phyloP scores from a whole-genome alignment of 30 jellyfish, hydroid and myxozoan species.

The Clytia hemisphaerica region DNA sequence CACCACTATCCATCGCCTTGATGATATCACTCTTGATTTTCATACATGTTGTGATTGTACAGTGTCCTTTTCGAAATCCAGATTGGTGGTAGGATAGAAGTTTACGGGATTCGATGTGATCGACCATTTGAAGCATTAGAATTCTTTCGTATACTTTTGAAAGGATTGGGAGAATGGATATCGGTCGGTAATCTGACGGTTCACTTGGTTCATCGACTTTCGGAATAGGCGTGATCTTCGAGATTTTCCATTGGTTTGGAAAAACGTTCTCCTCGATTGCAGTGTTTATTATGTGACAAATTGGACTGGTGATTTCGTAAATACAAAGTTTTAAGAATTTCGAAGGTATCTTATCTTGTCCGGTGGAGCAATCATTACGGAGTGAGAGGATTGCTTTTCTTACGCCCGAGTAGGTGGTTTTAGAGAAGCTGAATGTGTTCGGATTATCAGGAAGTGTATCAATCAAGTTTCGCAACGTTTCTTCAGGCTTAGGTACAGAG shows the following conservation, averaged over 20 bases:
- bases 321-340: neutral
- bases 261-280: slow-evolving; percentile 34
- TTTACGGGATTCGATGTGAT: too few relatives aligned
- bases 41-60: too few relatives aligned
- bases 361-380: slow-evolving; percentile 38
- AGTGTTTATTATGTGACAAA: slow-evolving; percentile 25
- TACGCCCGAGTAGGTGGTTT: slow-evolving; percentile 1
- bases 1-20: slow-evolving; percentile 35
- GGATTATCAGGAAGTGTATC: slow-evolving; percentile 17
- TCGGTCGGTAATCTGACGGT: too few relatives aligned
- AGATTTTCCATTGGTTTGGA: too few relatives aligned
- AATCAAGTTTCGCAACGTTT: slow-evolving; percentile 13
- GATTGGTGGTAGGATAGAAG: too few relatives aligned
- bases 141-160: too few relatives aligned
- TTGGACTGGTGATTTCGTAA: slow-evolving; percentile 2
- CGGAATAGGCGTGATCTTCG: too few relatives aligned
- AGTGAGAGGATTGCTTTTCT: slow-evolving; percentile 24
- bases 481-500: slow-evolving; percentile 14
- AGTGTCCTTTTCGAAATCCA: too few relatives aligned
- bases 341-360: slow-evolving; percentile 38
- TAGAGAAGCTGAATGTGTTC: slow-evolving; percentile 29
- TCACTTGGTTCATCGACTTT: too few relatives aligned
- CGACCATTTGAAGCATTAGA: too few relatives aligned
- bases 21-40: slow-evolving; percentile 18
- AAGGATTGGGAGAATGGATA: too few relatives aligned